Evolutionary conservation across 2,888 invertebrate genomes (phyloP).

Genomic region (Apamea anceps): DNA sequence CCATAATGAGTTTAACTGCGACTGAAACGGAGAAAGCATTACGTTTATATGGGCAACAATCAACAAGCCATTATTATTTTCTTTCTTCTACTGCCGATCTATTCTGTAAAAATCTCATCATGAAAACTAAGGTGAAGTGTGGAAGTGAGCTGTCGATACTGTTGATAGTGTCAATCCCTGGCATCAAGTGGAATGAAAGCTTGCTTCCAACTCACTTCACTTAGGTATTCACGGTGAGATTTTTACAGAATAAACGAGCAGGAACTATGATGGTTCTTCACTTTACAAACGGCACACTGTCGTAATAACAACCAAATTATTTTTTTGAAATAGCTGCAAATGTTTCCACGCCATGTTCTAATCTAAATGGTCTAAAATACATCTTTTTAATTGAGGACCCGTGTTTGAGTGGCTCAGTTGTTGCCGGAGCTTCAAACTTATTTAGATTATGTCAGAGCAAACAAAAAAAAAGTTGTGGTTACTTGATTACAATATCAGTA

Average conservation of each 20-base stretch:
- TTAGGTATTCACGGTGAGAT: no score
- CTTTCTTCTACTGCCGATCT: neutral
- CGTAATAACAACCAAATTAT: neutral
- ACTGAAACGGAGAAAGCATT: conserved; percentile 9
- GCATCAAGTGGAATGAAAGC: neutral
- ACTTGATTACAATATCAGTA: neutral
- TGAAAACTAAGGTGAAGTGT: no score
- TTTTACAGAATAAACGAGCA: no score
- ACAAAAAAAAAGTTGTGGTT: neutral
- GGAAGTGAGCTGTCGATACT: no score
- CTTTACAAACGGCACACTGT: neutral
- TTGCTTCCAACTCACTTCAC: neutral
- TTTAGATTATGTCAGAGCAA: neutral
- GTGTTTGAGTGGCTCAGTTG: neutral
- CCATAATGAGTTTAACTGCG: conserved; percentile 69
- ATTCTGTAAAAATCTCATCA: no score
- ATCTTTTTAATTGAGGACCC: neutral
- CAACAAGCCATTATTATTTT: neutral
- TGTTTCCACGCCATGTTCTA: neutral
- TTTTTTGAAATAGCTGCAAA: neutral
- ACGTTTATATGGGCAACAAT: neutral
- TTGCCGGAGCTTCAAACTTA: neutral
- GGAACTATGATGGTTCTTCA: neutral
- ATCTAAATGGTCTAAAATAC: neutral
- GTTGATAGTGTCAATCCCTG: no score